Conservation (phyloP, 2,113 vertebrate genomes). For the Potamarius usumacintae region DNA sequence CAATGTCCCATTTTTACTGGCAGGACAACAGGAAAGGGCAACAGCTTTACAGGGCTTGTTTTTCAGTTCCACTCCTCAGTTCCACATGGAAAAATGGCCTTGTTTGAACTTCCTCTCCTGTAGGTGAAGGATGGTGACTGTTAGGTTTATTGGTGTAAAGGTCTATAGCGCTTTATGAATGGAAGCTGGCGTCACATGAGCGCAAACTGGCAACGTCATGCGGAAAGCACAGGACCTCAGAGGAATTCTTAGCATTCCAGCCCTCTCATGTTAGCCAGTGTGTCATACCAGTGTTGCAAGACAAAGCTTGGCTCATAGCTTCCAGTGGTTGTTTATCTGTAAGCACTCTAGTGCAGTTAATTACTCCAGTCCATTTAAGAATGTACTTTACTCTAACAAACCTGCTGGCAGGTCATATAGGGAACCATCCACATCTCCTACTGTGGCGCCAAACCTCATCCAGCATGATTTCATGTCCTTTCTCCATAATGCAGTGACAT, state of each 20-base stretch:
- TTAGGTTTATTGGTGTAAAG: neutral
- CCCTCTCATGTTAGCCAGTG: neutral
- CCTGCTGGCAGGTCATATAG: conserved; percentile 51
- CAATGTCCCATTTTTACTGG: conserved; percentile 21
- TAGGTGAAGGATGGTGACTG: neutral
- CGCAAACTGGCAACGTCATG: neutral
- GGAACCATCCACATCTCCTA: conserved; percentile 53
- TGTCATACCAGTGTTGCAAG: conserved; percentile 19
- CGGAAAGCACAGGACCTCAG: neutral
- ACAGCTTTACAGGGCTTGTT: conserved; percentile 43
- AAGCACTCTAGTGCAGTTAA: conserved; percentile 27
- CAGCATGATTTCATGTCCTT: conserved; percentile 52
- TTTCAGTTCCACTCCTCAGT: conserved; percentile 43
- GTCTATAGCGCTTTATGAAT: neutral
- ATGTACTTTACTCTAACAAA: conserved; percentile 59
- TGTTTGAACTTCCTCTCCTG: conserved; percentile 60
- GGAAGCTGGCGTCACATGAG: neutral
- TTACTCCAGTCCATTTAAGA: conserved; percentile 35
- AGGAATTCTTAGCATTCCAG: conserved; percentile 7
- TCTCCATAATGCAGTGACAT: neutral
- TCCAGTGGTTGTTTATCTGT: conserved; percentile 52
- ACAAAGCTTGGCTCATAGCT: conserved; percentile 7
- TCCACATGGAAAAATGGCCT: conserved; percentile 65
- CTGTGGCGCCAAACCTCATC: conserved; percentile 63
- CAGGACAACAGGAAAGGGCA: conserved; percentile 67